Percentiles rank a stretch among this genome's conserved stretches.
Conservation (phyloP, 2,113 vertebrate species). For the Lampris incognitus region DNA sequence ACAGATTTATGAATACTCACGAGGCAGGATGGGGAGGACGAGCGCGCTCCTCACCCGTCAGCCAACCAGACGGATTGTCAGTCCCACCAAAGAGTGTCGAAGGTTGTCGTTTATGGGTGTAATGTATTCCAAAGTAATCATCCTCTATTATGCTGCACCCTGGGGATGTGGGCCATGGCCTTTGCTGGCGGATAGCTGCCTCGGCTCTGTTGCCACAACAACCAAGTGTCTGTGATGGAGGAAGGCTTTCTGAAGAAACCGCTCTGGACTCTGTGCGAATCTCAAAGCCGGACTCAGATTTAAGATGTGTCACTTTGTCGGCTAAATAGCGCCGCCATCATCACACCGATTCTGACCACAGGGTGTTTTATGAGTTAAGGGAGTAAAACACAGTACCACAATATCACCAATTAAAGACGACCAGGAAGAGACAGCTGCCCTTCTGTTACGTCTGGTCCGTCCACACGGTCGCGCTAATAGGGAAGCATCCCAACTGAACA, state of each 20-base stretch:
- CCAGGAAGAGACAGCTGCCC: background rate
- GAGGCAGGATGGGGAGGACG: constrained; percentile 20
- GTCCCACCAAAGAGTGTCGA: constrained; percentile 42
- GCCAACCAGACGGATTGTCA: constrained; percentile 68
- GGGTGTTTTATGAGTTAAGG: background rate
- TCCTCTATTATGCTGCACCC: constrained; percentile 54
- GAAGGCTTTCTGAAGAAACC: background rate
- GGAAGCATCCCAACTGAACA: too few species aligned
- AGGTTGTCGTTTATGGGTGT: constrained; percentile 50
- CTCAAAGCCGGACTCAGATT: background rate
- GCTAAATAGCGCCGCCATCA: background rate
- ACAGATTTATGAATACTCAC: constrained; percentile 26
- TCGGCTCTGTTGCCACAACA: constrained; percentile 26
- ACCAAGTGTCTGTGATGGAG: constrained; percentile 7
- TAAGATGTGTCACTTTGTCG: background rate
- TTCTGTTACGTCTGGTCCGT: background rate
- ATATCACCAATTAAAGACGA: background rate
- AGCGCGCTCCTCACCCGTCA: constrained; percentile 23
- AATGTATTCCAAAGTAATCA: constrained; percentile 67
- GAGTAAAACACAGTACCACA: background rate
- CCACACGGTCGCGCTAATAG: background rate
- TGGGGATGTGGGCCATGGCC: constrained; percentile 27
- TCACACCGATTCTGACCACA: background rate
- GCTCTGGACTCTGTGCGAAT: background rate
- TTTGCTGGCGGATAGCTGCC: constrained; percentile 31